phyloP scores from a whole-genome alignment of 2,113 vertebrate genomes.

The Octodon degus region DNA sequence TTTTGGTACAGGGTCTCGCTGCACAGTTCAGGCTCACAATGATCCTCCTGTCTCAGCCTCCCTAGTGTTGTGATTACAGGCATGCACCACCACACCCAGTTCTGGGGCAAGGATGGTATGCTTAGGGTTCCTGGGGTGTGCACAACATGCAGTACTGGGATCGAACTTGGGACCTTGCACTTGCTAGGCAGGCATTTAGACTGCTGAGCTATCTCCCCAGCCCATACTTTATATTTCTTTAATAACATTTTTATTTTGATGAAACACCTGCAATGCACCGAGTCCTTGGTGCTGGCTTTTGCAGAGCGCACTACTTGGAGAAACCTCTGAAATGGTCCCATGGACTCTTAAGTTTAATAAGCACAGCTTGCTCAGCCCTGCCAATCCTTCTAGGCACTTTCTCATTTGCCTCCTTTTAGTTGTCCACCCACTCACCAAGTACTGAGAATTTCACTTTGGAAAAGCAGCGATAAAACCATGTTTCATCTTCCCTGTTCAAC shows the following conservation, averaged over 20 bases:
- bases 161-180: too few relatives aligned
- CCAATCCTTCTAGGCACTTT: too few relatives aligned
- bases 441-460: background rate
- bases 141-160: too few relatives aligned
- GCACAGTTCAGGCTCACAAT: too few relatives aligned
- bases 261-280: background rate
- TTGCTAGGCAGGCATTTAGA: too few relatives aligned
- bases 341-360: background rate
- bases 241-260: background rate
- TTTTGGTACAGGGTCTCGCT: too few relatives aligned
- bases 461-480: background rate
- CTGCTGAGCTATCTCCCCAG: too few relatives aligned
- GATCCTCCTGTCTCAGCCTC: too few relatives aligned
- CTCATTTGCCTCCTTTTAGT: background rate
- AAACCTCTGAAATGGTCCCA: background rate
- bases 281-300: background rate
- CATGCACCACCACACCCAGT: too few relatives aligned
- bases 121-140: too few relatives aligned
- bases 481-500: background rate
- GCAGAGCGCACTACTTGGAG: background rate
- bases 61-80: too few relatives aligned
- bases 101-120: too few relatives aligned
- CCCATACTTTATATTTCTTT: background rate
- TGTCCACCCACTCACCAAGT: background rate
- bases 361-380: background rate